Evolutionary conservation across 2,888 invertebrate genomes (phyloP), one percentile per base, ranked within the genome.

Genomic region (Dasysyrphus tricinctus): DNA sequence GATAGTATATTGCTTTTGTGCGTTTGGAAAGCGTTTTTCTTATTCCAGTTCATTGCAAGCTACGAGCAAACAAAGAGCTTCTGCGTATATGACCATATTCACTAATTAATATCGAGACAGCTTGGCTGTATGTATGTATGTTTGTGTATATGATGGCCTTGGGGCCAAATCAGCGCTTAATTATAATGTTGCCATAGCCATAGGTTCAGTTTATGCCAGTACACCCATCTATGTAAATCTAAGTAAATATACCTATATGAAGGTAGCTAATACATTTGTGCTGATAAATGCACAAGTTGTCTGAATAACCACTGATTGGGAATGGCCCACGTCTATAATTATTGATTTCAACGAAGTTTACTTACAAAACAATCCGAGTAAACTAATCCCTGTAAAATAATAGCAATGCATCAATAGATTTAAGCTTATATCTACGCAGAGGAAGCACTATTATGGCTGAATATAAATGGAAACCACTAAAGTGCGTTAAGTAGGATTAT

Each of bases 71-170:
- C 75, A 80, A 63, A 75, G 59, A 61, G 42, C 24, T 39, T 8
- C 32, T 19, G 9, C 2, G 11, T 39, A 4, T 39, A 14, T 61
- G 39, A 37, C 61, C 32, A 47, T 81, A 67, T 67, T 72, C 65
- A 67, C 65, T 81, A 77, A 81, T 81, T 81, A 81, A 76, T 77
- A 81, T 57, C 14, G 63, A 44, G 72, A 65, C 65, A 72, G 67
- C 44, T 67, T 5, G 16, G 24, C 24, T 51, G 19, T 61, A 9
- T 49, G 24, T 24, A 24, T 24, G 3, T 24, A 3, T 24, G 24
- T 24, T 2, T 24, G 24, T 24, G 3, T 24, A 24, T 3, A 24
- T 24, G 24, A 77, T 72, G 57, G 16, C 57, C 16, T 57, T 67
- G 24, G 7, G 77, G 77, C 47, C 6, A 49, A 49, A 49, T 65